Evolutionary conservation across 2,888 invertebrate species (phyloP).

Genomic region (Onthophagus sagittarius): DNA sequence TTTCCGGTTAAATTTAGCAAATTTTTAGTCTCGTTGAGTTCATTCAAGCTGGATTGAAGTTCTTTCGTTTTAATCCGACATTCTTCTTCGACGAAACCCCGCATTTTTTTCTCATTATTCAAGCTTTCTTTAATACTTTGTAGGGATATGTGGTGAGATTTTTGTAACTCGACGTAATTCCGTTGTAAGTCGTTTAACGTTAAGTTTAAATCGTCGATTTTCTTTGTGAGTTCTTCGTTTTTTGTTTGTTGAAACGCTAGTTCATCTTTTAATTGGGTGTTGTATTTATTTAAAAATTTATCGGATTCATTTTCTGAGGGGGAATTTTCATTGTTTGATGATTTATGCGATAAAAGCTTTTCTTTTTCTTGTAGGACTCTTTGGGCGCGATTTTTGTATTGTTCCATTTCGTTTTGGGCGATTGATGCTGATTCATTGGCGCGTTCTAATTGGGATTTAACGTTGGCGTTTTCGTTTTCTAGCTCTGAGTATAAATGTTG

Average conservation of each 20-base stretch:
- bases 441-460: slow-evolving; percentile 40
- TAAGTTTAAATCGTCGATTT: slow-evolving; percentile 49
- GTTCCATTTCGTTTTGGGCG: slow-evolving; percentile 59
- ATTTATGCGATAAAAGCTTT: slow-evolving; percentile 53
- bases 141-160: slow-evolving; percentile 43
- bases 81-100: slow-evolving; percentile 50
- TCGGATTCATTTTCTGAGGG: slow-evolving; percentile 27
- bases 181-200: slow-evolving; percentile 47
- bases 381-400: slow-evolving; percentile 76
- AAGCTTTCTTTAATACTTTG: slow-evolving; percentile 44
- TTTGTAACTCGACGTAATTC: slow-evolving; percentile 45
- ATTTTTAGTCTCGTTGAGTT: slow-evolving; percentile 45
- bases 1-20: slow-evolving; percentile 44
- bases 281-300: slow-evolving; percentile 35
- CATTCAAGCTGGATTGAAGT: slow-evolving; percentile 49
- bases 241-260: slow-evolving; percentile 50
- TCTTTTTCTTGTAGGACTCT: slow-evolving; percentile 75
- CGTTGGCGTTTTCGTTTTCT: slow-evolving; percentile 40
- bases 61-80: slow-evolving; percentile 41
- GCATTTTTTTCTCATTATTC: slow-evolving; percentile 46
- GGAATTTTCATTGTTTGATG: slow-evolving; percentile 26
- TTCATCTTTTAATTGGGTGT: slow-evolving; percentile 42
- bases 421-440: slow-evolving; percentile 36
- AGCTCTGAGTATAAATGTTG: slow-evolving; percentile 43
- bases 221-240: slow-evolving; percentile 48